Base-by-base conservation (phyloP, 2,113 vertebrate genomes). In the Petrocephalus zakoni region DNA sequence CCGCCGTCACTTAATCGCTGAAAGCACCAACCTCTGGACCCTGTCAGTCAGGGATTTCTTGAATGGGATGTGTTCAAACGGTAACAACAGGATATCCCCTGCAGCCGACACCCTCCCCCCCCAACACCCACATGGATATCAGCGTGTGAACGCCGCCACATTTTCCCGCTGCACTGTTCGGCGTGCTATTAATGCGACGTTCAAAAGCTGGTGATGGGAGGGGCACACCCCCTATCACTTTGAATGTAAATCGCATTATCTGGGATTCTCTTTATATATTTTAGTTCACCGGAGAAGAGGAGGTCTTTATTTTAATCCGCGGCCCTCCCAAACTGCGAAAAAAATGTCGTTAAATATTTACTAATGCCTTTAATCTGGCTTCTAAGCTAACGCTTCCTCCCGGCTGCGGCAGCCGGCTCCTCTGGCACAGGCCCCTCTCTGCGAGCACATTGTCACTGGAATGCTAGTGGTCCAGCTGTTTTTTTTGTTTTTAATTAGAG, bases 401-500 rank as follows among this genome's bases (percentile, higher is more conserved):
- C 52, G 89, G 90, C 91, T 92, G 90, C 92, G 92, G 93, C 13
- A 17, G 58, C 47, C 2, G 37, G 49, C 87, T 53, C 78, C 52
- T 46, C 86, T 46, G 86, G 86, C 46, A 47, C 42, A 17, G 10
- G 7, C 58, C 21, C 37, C 86, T 87, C 51, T 58, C 58, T 87
- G 86, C 61, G 46, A 51, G 10, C 4, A 47, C 22, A 22, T 15
- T 75, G 29, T 81, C 46, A 52, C 49, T 52, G n/a, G 13, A 37
- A n/a, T 46, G 17, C 42, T 21, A 17, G 56, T 90, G 49, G n/a
- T n/a, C 49, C 86, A 91, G 87, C 68, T 68, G 29, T 72, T 37
- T 42, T 75, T 75, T 75, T 56, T 93, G 94, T 94, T 94, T 92
- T 94, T 91, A 95, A 94, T 94, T 93, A 90, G 92, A 89, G 90